Percentiles rank a stretch among this genome's conserved stretches.
Conservation (phyloP, 2,113 vertebrate species). For the Malurus melanocephalus region DNA sequence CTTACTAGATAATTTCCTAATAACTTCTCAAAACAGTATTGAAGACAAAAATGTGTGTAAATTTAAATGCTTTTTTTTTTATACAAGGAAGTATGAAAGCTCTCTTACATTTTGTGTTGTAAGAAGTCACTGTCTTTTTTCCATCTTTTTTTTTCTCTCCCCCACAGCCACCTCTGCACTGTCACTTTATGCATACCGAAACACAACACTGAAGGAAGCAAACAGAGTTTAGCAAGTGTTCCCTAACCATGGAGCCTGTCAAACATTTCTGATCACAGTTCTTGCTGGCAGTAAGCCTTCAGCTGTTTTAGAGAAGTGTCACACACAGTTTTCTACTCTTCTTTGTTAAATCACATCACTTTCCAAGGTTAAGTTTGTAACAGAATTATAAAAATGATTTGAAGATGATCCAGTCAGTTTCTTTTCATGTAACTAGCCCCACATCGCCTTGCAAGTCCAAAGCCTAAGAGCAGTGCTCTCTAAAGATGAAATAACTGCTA, state of each 20-base stretch:
- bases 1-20: not conserved
- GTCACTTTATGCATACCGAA: not conserved
- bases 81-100: not conserved
- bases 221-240: not conserved
- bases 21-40: not conserved
- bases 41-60: not conserved
- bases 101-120: not conserved
- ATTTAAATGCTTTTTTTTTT: not conserved
- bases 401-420: not conserved
- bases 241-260: not conserved
- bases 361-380: not conserved
- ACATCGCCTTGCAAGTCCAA: not conserved
- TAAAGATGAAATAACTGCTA: not conserved
- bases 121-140: not conserved
- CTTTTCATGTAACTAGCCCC: not conserved
- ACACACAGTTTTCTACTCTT: not conserved
- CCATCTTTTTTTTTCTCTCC: not conserved
- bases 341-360: not conserved
- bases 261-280: conserved; percentile 15
- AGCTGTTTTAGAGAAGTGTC: not conserved
- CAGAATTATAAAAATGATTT: not conserved
- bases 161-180: not conserved
- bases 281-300: not conserved
- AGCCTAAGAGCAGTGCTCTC: not conserved
- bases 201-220: not conserved